Base-by-base conservation (phyloP, 2,797 vertebrate genomes). In the Centroberyx gerrardi region DNA sequence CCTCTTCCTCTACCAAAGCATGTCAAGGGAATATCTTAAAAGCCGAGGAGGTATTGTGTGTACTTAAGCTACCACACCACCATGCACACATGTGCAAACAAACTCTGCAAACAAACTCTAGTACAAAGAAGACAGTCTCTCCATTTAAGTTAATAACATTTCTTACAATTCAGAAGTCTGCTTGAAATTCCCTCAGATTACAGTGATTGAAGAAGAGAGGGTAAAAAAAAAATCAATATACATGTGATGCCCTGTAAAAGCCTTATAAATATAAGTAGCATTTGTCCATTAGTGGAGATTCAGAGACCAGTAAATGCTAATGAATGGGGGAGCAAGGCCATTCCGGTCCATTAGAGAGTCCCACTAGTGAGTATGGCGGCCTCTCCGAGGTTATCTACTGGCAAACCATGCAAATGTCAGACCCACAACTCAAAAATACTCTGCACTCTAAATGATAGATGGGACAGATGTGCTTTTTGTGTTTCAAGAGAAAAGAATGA, bases 261-360 rank as follows among this genome's bases (percentile, higher is more conserved):
- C 94, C 93, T 95, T 94, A 94, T 95, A 95, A 95, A 94, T 95
- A 94, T 93, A 94, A 94, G 92, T 93, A 90, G 88, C 92, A 90
- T 94, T 94, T 92, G 90, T 93, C 94, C 94, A 95, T 95, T 96
- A 96, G 94, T 81, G 88, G 91, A 90, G 89, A 92, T 92, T 93
- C 87, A 81, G 92, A 93, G 91, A 94, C 90, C 92, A 94, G 92
- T 91, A 93, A 95, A 96, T 94, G 94, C 92, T 95, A 96, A 95
- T 95, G 92, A 95, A 93, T 90, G 90, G 90, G 87, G 86, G 83
- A 78, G 87, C 92, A 85, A 94, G 92, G 93, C 93, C 91, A 95
- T 95, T 95, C 84, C 63, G 92, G 93, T 95, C 94, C 95, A 96
- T 96, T 96, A 96, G 93, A 88, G 88, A 91, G 91, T 92, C 90